Base-by-base conservation (phyloP, 2,113 vertebrate genomes). In the Dasyprocta punctata region DNA sequence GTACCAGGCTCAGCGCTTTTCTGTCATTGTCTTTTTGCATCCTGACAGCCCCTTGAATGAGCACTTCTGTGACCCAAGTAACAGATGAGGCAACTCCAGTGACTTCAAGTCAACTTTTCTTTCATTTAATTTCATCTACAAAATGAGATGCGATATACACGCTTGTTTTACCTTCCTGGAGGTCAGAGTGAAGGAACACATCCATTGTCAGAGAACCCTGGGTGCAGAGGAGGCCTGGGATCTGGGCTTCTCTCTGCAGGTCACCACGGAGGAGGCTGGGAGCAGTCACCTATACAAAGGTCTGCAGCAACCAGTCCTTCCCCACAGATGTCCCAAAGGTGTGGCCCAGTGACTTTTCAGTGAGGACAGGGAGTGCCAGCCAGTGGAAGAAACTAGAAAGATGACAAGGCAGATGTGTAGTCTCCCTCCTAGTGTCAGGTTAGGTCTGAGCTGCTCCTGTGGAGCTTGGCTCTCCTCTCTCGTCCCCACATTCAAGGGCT, bases 81-180 rank as follows among this genome's bases (percentile, higher is more conserved):
- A 22, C 44, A 71, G n/a, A 71, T 1, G 58, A 85, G 33, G 20
- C 38, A 54, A 26, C 22, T 13, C 36, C 13, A 38, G 30, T 7
- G 24, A 26, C 16, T 33, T 69, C 22, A 8, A 3, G 2, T 30
- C 80, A 73, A 38, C 36, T 24, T 61, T 30, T 49, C 8, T 12
- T 44, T 61, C 24, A 3, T 44, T 19, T 3, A 24, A 22, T 44
- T 60, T 92, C 73, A n/a, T 19, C 20, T 60, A 2, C 69, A 60
- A 19, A 47, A 44, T 5, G 10, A 7, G 36, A 7, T 16, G 4
- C 24, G 38, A 47, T 4, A 3, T 1, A 61, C 1, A 0, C 61
- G 78, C 26, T 56, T 33, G 7, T 3, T 52, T 44, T 20, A 38
- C 19, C 71, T 61, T 47, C 54, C 20, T 5, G 17, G 85, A 89